Conservation (phyloP, 2,113 vertebrate species). For the Meles meles region DNA sequence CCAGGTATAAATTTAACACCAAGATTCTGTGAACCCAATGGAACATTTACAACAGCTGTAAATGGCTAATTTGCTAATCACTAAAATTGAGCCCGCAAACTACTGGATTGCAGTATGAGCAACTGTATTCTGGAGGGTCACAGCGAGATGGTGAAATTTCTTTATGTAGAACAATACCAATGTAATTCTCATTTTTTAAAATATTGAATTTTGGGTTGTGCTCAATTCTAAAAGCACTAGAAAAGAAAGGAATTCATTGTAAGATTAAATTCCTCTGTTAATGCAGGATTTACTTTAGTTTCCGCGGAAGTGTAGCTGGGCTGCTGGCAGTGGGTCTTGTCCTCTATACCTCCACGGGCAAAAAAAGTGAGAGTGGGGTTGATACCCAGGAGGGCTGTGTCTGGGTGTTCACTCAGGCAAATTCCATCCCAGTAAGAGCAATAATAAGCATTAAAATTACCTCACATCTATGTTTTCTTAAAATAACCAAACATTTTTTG, state of each 20-base stretch:
- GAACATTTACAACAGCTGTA: neutral
- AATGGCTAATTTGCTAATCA: neutral
- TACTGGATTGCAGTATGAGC: neutral
- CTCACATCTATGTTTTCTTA: neutral
- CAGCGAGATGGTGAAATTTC: neutral
- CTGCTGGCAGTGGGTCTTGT: neutral
- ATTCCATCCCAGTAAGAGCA: neutral
- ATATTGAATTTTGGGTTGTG: neutral
- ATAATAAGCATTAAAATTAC: neutral
- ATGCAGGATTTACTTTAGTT: conserved; percentile 12
- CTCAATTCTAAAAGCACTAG: neutral
- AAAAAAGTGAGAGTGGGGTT: neutral
- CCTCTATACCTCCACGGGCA: neutral
- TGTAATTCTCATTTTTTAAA: neutral
- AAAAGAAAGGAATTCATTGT: conserved; percentile 25
- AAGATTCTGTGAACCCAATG: neutral
- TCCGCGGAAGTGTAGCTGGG: conserved; percentile 6
- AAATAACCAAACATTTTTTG: conserved; percentile 41
- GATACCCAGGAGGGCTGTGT: neutral
- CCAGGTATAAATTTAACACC: conserved; percentile 16
- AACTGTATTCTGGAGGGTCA: neutral
- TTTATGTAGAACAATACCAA: neutral
- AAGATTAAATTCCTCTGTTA: conserved; percentile 42
- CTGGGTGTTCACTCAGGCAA: neutral
- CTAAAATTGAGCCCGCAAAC: neutral